These are phyloP conservation scores for Varecia variegata DNA, from an alignment of 2,797 vertebrate genomes.

Conservation along the genomic window DNA sequence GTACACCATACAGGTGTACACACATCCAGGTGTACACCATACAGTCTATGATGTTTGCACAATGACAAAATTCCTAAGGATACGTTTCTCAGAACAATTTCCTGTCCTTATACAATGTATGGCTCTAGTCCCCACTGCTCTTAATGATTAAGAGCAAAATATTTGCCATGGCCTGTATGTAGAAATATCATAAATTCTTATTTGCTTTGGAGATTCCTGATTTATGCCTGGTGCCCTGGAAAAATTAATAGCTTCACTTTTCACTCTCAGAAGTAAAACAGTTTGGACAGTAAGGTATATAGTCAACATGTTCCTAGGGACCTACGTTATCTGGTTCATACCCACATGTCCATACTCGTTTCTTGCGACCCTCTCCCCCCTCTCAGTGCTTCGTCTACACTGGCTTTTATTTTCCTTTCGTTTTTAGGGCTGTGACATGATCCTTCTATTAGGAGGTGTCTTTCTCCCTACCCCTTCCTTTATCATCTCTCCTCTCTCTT, in stretches of 20 bases:
- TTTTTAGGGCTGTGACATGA: neutral
- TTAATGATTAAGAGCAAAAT: slow-evolving; percentile 1
- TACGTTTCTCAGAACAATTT: neutral
- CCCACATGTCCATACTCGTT: neutral
- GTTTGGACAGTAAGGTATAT: neutral
- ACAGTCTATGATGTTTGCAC: neutral
- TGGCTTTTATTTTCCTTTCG: neutral
- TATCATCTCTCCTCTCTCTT: neutral
- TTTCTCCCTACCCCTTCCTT: neutral
- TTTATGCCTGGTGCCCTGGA: neutral
- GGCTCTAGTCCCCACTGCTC: neutral
- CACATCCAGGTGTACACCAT: too few relatives aligned
- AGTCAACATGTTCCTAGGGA: too few relatives aligned
- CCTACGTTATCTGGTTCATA: neutral
- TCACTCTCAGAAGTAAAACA: neutral
- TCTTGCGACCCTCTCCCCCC: accelerated
- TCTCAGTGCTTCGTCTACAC: neutral
- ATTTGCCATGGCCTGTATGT: neutral
- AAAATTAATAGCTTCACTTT: neutral
- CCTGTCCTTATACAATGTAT: neutral
- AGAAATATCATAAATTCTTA: neutral
- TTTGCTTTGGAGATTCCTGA: neutral
- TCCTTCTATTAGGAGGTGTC: neutral
- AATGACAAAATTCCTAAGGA: neutral
- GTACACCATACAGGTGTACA: too few relatives aligned